Base-by-base conservation (phyloP, 2,113 vertebrate genomes). In the Oxygymnocypris stewartii region DNA sequence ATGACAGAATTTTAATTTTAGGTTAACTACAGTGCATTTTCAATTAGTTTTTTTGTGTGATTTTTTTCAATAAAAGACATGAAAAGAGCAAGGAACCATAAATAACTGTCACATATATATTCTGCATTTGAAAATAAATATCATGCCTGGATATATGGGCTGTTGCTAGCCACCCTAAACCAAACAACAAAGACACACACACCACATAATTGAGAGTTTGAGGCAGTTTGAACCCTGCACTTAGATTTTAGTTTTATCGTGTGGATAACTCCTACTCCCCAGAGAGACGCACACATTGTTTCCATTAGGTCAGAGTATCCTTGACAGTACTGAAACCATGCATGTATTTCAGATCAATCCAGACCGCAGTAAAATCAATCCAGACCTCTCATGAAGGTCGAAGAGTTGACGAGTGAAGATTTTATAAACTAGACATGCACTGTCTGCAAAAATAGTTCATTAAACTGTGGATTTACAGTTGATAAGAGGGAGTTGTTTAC, bases 401-500 rank as follows among this genome's bases (percentile, higher is more conserved):
- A 23, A 73, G 10, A 20, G 67, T 25, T 31, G 25, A 65, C 12
- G 6, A 6, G 31, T 12, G 37, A 23, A 11, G 69, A 12, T 1
- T 73, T 73, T 73, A n/a, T n/a, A 74, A 74, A 20, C 69, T 13
- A 74, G 37, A n/a, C 20, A 23, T n/a, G 69, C 69, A 40, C 18
- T 0, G 35, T 42, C 16, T 40, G 18, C 1, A 0, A 12, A 35
- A 57, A 37, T 1, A 42, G 28, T 37, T 6, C 11, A 49, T 49
- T 49, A 42, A 74, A 74, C 10, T n/a, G 69, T 23, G 18, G 9
- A 10, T 73, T 37, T 42, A 2, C 69, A 23, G 69, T 73, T 6
- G 69, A 40, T 73, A 6, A 42, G 20, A 40, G 28, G 13, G 18
- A 12, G 69, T 23, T 57, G 0, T 92, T 94, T 94, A 96, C 95